phyloP scores from a whole-genome alignment of 2,888 invertebrate species.

The Latrodectus elegans region DNA sequence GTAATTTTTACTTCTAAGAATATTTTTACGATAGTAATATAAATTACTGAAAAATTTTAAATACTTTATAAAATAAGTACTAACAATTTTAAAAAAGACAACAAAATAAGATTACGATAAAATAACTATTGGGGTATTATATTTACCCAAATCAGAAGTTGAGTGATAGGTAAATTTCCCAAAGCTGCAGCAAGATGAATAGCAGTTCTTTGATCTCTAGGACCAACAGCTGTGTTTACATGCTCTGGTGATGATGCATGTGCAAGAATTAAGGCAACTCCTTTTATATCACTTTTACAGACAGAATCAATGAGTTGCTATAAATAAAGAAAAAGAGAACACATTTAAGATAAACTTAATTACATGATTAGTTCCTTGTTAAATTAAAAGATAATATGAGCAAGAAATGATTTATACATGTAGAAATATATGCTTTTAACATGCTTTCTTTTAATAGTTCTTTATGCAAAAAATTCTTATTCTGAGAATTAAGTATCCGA shows the following conservation, averaged over 20 bases:
- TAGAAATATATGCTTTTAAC: too few species aligned
- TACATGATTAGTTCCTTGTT: background rate
- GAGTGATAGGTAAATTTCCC: constrained; percentile 91
- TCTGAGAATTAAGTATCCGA: too few species aligned
- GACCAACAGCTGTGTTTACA: constrained; percentile 84
- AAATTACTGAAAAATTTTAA: too few species aligned
- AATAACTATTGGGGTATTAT: background rate
- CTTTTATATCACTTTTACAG: constrained; percentile 82
- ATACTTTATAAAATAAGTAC: too few species aligned
- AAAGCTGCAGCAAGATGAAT: constrained; percentile 92
- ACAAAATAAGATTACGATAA: background rate
- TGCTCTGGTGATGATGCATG: constrained; percentile 80
- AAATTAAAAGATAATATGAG: too few species aligned
- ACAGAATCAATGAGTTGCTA: constrained; percentile 82
- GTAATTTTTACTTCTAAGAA: too few species aligned
- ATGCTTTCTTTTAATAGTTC: too few species aligned
- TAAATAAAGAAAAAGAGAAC: background rate
- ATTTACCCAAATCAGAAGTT: constrained; percentile 93
- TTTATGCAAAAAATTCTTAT: too few species aligned
- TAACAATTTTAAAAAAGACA: background rate
- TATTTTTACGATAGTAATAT: too few species aligned
- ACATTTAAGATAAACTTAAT: background rate
- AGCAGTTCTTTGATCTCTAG: constrained; percentile 86
- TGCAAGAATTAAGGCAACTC: constrained; percentile 81
- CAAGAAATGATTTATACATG: too few species aligned